These are phyloP conservation scores for Platichthys stellatus DNA, from an alignment of 2,113 vertebrate genomes.

Conservation along the genomic window DNA sequence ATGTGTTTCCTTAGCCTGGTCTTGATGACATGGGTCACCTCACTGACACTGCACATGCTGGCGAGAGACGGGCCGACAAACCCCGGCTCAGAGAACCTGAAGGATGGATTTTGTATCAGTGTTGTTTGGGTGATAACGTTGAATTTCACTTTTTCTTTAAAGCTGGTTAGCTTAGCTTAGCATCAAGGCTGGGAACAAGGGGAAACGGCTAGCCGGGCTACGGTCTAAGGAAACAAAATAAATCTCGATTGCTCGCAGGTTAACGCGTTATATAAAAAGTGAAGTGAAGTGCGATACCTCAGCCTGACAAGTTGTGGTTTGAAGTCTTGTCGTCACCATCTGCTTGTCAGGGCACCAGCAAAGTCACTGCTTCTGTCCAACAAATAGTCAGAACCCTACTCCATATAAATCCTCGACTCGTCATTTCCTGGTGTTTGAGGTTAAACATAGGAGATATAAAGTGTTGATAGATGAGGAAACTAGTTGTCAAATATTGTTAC, in stretches of 20 bases:
- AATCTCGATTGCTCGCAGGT: background rate
- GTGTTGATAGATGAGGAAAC: background rate
- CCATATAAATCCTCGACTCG: background rate
- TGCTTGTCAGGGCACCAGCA: background rate
- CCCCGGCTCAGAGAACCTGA: background rate
- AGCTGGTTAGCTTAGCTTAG: background rate
- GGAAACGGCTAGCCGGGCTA: background rate
- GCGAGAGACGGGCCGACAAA: constrained; percentile 45
- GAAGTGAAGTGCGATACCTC: background rate
- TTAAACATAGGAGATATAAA: background rate
- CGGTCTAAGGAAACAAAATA: background rate
- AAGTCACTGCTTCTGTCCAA: background rate
- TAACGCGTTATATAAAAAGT: background rate
- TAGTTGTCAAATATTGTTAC: too few species aligned
- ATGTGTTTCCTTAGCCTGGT: constrained; percentile 77
- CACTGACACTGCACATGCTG: constrained; percentile 74
- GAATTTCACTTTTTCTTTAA: constrained; percentile 9
- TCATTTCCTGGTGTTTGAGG: background rate
- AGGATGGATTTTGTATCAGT: constrained; percentile 26
- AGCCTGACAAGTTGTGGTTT: background rate
- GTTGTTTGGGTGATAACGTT: constrained; percentile 26
- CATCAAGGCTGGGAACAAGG: background rate
- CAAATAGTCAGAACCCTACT: background rate
- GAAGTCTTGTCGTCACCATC: background rate
- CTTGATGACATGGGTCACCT: constrained; percentile 84